Base-by-base conservation (phyloP, 2,888 invertebrate species). In the Antitype chi region DNA sequence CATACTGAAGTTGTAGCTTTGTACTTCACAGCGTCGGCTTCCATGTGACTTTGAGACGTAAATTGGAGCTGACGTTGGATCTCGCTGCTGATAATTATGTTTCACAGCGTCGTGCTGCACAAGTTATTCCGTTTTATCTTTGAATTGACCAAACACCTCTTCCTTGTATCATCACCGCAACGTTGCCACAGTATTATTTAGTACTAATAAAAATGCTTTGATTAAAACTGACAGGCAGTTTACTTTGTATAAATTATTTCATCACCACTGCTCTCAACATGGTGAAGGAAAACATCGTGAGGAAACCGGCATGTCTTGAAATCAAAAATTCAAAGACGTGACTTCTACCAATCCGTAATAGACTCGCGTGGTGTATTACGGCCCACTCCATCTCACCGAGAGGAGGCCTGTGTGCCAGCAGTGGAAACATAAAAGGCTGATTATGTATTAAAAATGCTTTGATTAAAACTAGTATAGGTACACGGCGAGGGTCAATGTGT, bases 1-100 rank as follows among this genome's bases (percentile, higher is more conserved):
- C 94, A 92, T 92, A 90, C 90, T 90, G 84, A 89, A 90, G 87
- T 88, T 83, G 80, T 84, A 87, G 76, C 74, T 84, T 87, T 88
- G 82, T 81, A 80, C 76, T 85, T 86, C 79, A 75, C 73, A 86
- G 52, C 69, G 80, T 74, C 66, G 68, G 55, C 75, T 80, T 74
- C 76, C 75, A 84, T 82, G 68, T 70, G 80, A 76, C 73, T 70
- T 75, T 77, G 81, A 74, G 63, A 75, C 76, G 81, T 69, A 78
- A 83, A 87, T 87, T 84, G 55, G 70, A 66, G 71, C 64, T 55
- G 74, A 77, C 47, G 64, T 78, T 63, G 74, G 62, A 74, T 78
- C 59, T 68, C 68, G 66, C 49, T 55, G 69, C 68, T 81, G 75
- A 81, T 87, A 79, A 86, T 84, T 77, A 74, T 62, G 32, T 75